Evolutionary conservation across 2,888 invertebrate genomes (phyloP).

Genomic region (Protodeltote pygarga): DNA sequence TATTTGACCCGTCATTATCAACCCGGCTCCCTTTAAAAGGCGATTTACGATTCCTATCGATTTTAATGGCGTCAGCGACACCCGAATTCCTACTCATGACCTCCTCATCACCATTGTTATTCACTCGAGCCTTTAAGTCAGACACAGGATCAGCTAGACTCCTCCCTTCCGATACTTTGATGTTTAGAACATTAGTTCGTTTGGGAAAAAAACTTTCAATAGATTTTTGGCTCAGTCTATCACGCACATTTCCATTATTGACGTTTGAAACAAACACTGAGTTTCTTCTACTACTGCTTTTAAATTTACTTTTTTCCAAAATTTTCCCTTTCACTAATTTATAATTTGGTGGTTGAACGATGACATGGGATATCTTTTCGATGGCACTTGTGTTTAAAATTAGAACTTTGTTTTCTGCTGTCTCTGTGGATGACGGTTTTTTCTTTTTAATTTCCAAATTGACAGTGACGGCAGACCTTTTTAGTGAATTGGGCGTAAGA

Average conservation of each 20-base stretch:
- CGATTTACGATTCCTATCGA: conserved; percentile 57
- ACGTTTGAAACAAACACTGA: conserved; percentile 44
- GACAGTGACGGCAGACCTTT: conserved; percentile 67
- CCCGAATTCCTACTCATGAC: conserved; percentile 76
- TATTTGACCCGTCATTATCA: conserved; percentile 57
- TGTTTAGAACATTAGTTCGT: conserved; percentile 52
- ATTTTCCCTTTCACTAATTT: conserved; percentile 76
- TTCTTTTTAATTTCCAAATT: conserved; percentile 80
- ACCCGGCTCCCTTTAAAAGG: conserved; percentile 48
- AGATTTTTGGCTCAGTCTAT: conserved; percentile 66
- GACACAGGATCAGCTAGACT: conserved; percentile 39
- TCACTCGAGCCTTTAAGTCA: conserved; percentile 35
- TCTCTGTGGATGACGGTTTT: conserved; percentile 60
- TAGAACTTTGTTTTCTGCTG: conserved; percentile 76
- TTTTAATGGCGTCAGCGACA: conserved; percentile 64
- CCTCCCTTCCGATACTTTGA: conserved; percentile 43
- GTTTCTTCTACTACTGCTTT: conserved; percentile 53
- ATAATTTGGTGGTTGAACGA: conserved; percentile 82
- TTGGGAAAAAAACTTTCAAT: conserved; percentile 68
- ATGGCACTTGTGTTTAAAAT: conserved; percentile 82
- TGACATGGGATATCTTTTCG: conserved; percentile 79
- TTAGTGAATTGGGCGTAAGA: conserved; percentile 47
- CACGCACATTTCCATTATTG: conserved; percentile 60
- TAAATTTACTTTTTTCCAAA: conserved; percentile 63
- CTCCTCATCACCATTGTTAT: conserved; percentile 59